A percentile compares a stretch with the other conserved stretches of the same genome.
Evolutionary conservation across 2,113 vertebrate species (phyloP).

Genomic region (Amphilophus citrinellus): DNA sequence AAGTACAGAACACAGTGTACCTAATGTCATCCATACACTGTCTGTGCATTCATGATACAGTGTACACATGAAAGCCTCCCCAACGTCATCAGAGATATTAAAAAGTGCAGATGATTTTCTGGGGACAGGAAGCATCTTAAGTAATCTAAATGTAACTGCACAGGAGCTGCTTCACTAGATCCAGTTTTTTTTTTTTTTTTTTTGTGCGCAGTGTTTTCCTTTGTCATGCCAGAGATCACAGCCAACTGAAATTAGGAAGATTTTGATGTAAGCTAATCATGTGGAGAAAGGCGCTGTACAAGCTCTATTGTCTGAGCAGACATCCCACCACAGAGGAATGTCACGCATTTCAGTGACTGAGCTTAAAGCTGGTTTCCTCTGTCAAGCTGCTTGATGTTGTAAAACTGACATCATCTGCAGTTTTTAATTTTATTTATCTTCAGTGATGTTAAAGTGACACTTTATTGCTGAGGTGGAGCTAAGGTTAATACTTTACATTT

Average conservation of each 20-base stretch:
- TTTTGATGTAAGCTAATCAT: not conserved
- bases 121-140: not conserved
- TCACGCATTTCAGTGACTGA: not conserved
- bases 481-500: not conserved
- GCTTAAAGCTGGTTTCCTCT: not conserved
- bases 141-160: not conserved
- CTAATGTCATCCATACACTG: not conserved
- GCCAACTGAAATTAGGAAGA: not conserved
- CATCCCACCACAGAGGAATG: not conserved
- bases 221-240: not conserved
- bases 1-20: conserved; percentile 75
- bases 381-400: not conserved
- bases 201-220: not conserved
- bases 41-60: not conserved
- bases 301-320: not conserved
- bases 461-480: not conserved
- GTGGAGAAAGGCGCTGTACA: not conserved
- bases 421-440: not conserved
- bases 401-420: not conserved
- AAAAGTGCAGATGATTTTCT: not conserved
- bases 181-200: not conserved
- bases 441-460: not conserved
- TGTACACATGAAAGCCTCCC: not conserved
- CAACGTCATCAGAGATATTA: not conserved
- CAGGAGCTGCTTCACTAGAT: not conserved